Percentiles rank a stretch among this genome's conserved stretches.
These are phyloP conservation scores for Alosa sapidissima DNA, from an alignment of 2,797 vertebrate species.

Conservation along the genomic window DNA sequence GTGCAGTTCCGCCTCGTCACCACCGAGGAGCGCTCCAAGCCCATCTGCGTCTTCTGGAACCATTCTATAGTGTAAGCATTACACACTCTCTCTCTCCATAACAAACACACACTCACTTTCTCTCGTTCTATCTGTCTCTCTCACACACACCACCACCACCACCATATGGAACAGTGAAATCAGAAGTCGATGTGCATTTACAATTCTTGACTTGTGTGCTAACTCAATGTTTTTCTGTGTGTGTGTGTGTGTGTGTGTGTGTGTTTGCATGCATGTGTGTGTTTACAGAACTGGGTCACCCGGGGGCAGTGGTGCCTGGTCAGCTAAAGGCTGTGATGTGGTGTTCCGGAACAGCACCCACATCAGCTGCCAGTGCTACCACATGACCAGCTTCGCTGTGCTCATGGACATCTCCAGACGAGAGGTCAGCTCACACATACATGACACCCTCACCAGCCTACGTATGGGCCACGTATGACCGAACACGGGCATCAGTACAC, in stretches of 20 bases:
- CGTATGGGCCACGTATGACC: background rate
- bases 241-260: background rate
- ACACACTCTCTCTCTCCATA: background rate
- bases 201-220: background rate
- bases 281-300: conserved; percentile 60
- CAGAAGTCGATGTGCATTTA: background rate
- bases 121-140: no score
- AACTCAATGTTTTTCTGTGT: background rate
- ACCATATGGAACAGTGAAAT: background rate
- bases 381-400: conserved; percentile 94
- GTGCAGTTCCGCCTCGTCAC: conserved; percentile 91
- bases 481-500: background rate
- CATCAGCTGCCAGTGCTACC: conserved; percentile 94
- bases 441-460: conserved; percentile 20
- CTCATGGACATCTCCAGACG: conserved; percentile 93
- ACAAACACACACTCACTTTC: conserved; percentile 12
- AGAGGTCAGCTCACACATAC: conserved; percentile 74
- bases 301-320: conserved; percentile 84
- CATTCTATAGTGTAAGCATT: conserved; percentile 87
- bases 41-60: conserved; percentile 98
- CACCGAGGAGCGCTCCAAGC: conserved; percentile 92
- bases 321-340: conserved; percentile 90
- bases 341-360: conserved; percentile 89
- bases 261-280: conserved; percentile 21
- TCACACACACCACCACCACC: background rate